These are phyloP conservation scores for Holocentrus rufus DNA, from an alignment of 2,797 vertebrate genomes.

Conservation along the genomic window DNA sequence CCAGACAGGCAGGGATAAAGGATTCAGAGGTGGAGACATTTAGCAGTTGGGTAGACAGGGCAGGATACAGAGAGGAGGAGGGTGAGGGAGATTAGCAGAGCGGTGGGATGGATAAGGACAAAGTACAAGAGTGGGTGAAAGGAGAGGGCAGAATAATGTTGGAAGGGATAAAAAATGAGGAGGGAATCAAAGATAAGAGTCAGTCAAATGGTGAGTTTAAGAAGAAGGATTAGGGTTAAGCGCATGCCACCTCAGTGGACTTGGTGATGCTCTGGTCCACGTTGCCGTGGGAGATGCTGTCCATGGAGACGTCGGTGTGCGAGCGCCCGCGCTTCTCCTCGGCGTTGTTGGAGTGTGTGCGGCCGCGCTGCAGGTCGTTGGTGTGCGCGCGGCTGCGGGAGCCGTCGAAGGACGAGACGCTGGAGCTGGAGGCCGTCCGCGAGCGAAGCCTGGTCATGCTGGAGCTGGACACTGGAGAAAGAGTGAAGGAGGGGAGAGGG, in stretches of 20 bases:
- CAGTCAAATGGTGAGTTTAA: too few relatives aligned
- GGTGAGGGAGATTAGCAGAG: background rate
- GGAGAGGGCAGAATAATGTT: conserved; percentile 26
- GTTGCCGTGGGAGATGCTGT: conserved; percentile 58
- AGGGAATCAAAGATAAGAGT: background rate
- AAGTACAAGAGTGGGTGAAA: conserved; percentile 8
- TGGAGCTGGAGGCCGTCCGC: conserved; percentile 88
- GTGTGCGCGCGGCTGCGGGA: conserved; percentile 84
- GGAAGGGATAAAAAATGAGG: background rate
- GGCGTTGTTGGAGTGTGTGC: conserved; percentile 69
- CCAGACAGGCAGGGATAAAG: background rate
- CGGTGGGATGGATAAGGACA: background rate
- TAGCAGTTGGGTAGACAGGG: conserved; percentile 10
- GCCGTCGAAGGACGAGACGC: conserved; percentile 84
- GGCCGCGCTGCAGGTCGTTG: conserved; percentile 64
- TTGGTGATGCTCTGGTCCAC: conserved; percentile 70
- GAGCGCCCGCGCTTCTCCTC: conserved; percentile 84
- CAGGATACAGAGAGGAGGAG: background rate
- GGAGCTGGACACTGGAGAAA: conserved; percentile 73
- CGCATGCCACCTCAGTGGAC: conserved; percentile 85
- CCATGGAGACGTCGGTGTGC: conserved; percentile 82
- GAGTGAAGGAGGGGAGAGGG: background rate
- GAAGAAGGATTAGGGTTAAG: conserved; percentile 24
- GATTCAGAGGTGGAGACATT: conserved; percentile 6
- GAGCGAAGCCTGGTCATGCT: conserved; percentile 92